A percentile compares a stretch with the other conserved stretches of the same genome.
Conservation (phyloP, 2,888 invertebrate species). For the Tenthredo mesomela region DNA sequence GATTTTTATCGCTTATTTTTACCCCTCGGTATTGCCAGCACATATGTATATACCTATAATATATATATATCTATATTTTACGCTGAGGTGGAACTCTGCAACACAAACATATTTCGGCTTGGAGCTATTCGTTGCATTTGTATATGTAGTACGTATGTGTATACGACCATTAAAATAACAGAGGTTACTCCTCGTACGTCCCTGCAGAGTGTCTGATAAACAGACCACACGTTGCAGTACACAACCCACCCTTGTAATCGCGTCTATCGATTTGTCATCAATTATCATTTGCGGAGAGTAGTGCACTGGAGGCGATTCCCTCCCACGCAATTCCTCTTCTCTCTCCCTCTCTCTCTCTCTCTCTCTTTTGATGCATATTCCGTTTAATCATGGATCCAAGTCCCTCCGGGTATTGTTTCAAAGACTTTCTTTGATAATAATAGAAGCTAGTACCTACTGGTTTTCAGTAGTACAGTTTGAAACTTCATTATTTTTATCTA, state of each 20-base stretch:
- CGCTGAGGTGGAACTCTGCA: background rate
- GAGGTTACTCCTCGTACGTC: constrained; percentile 37
- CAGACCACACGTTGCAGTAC: constrained; percentile 40
- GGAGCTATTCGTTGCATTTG: background rate
- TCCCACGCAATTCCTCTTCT: background rate
- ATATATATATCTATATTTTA: background rate
- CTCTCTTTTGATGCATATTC: constrained; percentile 14
- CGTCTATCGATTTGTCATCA: constrained; percentile 47
- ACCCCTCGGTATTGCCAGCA: background rate
- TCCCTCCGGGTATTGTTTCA: background rate
- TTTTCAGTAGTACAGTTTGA: background rate
- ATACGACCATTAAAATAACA: constrained; percentile 42
- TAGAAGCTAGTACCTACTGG: background rate
- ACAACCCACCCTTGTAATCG: constrained; percentile 36
- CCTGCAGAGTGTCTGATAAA: constrained; percentile 47
- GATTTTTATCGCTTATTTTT: background rate
- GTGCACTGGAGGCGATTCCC: background rate
- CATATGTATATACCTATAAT: background rate
- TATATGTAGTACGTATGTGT: background rate
- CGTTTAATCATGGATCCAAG: constrained; percentile 20
- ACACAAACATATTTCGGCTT: background rate
- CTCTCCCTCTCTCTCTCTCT: background rate
- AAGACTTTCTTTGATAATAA: constrained; percentile 40
- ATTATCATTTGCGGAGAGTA: constrained; percentile 48
- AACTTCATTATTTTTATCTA: constrained; percentile 49